Evolutionary conservation across 1,140 invertebrate genomes (phyloP).

Genomic region (Eciton burchellii): DNA sequence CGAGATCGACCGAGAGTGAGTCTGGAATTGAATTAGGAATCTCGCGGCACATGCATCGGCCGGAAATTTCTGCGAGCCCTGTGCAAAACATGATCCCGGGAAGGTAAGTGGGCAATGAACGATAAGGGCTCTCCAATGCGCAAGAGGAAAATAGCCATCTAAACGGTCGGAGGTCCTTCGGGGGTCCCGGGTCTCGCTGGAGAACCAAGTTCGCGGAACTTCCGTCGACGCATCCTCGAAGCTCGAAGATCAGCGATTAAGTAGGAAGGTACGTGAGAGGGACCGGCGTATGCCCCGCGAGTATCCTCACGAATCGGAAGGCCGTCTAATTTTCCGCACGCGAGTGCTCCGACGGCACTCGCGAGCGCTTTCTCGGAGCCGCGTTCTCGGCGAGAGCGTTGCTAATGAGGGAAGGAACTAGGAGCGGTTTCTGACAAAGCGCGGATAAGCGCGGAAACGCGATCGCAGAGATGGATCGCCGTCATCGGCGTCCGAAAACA

Average conservation of each 20-base stretch:
- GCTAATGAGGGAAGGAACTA: constrained; percentile 55
- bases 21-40: neutral
- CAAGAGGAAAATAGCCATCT: constrained; percentile 15
- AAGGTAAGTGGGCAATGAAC: neutral
- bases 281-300: constrained; percentile 7
- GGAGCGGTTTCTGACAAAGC: neutral
- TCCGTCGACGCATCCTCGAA: constrained; percentile 45
- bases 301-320: constrained; percentile 69
- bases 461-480: constrained; percentile 10
- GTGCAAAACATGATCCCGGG: neutral
- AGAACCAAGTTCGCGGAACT: constrained; percentile 65
- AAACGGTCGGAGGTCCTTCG: constrained; percentile 17
- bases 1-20: too few relatives aligned
- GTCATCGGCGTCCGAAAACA: constrained; percentile 10
- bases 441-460: too few relatives aligned
- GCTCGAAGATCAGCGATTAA: constrained; percentile 69
- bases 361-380: constrained; percentile 16
- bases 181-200: constrained; percentile 4
- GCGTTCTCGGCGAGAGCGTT: constrained; percentile 31
- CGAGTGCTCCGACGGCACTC: constrained; percentile 69
- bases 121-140: neutral
- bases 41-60: neutral
- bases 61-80: neutral
- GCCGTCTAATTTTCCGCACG: constrained; percentile 75
- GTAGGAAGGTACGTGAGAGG: constrained; percentile 40